Evolutionary conservation across 53 echinoderm and acorn worm species (phyloP), one percentile per base, ranked within the genome.

Genomic region (Holothuria leucospilota): DNA sequence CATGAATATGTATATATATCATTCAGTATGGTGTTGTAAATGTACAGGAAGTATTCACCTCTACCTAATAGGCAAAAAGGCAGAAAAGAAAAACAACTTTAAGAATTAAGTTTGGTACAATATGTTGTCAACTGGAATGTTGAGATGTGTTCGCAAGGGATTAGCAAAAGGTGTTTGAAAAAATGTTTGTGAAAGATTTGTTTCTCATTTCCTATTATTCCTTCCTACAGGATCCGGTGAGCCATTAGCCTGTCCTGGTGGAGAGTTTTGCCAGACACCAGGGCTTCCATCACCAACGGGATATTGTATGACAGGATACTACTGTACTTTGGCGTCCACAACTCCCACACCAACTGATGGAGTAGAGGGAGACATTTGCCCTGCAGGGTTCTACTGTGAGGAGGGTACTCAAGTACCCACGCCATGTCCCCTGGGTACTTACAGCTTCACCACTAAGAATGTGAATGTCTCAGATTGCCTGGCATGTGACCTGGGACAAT

Each of bases 341-440:
- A 93, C 89, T 26, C 85, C 92, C 56, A 92, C 92, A 29, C 99
- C 99, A 4, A 85, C 71, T 11, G 99, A 98, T 38, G 99, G 99
- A 0, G 40, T 86, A 16, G 91, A 93, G 70, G 99, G 99, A 0
- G 95, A 98, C 53, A 71, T 90, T 56, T 98, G 99, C 88, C 99
- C 99, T 8, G 93, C 93, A 12, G 97, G 99, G 13, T 96, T 82
- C 84, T 96, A 93, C 90, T 96, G 96, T 30, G 89, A 86, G 72
- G 91, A 82, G 67, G 94, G 96, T 7, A 91, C 96, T 5, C 81
- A 88, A 8, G 93, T 91, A 42, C 95, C 97, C 20, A 59, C 83
- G 0, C 85, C 89, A 20, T 98, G 99, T 83, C 95, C 93, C 7
- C 94, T 88, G 8, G 99, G 99, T 12, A 98, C 93, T 0, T 98